A percentile compares a stretch with the other conserved stretches of the same genome.
phyloP scores from a whole-genome alignment of 2,113 vertebrate species.

The Pitta sordida region DNA sequence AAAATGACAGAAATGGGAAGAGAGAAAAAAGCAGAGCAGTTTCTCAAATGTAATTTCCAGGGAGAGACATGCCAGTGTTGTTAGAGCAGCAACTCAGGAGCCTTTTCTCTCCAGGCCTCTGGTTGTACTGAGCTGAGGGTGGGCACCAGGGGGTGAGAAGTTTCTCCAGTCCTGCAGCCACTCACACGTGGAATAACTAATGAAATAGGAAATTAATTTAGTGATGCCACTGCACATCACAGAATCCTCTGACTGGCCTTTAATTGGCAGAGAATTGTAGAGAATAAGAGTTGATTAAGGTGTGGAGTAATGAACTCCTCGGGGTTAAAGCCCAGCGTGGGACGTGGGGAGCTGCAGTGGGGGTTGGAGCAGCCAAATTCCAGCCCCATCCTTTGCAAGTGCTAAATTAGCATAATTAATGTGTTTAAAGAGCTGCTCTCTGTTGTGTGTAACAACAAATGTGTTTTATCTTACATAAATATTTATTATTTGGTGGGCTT shows the following conservation, averaged over 20 bases:
- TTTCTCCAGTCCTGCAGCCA: neutral
- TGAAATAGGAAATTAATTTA: neutral
- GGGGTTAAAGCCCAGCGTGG: neutral
- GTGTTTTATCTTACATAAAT: accelerated
- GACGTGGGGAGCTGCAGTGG: neutral
- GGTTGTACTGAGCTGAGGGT: neutral
- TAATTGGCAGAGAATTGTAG: neutral
- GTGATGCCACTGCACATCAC: neutral
- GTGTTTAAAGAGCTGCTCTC: neutral
- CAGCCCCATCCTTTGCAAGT: neutral
- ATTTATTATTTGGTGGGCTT: neutral
- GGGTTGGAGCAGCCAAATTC: neutral
- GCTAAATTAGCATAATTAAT: neutral
- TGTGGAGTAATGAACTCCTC: neutral
- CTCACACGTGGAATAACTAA: neutral
- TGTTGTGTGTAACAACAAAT: neutral
- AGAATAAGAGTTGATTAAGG: neutral
- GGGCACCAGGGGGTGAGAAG: neutral
- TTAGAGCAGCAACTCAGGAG: neutral
- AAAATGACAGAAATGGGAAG: neutral
- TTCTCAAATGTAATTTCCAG: neutral
- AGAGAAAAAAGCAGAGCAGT: neutral
- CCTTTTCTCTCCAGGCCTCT: neutral
- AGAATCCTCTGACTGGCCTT: neutral
- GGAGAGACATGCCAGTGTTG: neutral